These are phyloP conservation scores for Omphaloscelis lunosa DNA, from an alignment of 2,888 invertebrate species.

Conservation along the genomic window DNA sequence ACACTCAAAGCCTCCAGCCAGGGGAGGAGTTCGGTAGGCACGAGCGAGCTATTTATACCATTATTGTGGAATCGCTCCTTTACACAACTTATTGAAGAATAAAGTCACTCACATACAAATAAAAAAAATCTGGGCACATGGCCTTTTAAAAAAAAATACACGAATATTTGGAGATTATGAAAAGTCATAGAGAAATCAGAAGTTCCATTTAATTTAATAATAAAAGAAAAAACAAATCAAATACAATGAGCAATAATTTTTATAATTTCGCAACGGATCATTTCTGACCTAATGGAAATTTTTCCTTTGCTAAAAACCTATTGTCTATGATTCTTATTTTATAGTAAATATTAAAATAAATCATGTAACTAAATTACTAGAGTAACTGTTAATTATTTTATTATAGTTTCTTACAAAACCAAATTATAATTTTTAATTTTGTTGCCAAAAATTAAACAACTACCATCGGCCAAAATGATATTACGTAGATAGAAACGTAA, in stretches of 20 bases:
- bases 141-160: no score
- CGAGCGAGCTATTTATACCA: no score
- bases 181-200: neutral
- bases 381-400: neutral
- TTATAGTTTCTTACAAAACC: neutral
- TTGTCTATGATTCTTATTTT: neutral
- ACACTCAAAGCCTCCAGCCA: no score
- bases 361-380: fast-evolving
- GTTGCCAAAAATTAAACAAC: neutral
- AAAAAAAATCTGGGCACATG: no score
- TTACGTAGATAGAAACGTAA: constrained; percentile 65
- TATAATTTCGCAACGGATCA: neutral
- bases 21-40: no score
- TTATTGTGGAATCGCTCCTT: no score
- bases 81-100: no score
- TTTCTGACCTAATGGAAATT: neutral
- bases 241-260: neutral
- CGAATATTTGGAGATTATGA: neutral
- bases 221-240: no score
- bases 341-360: neutral
- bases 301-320: neutral
- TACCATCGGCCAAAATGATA: no score
- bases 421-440: neutral
- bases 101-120: no score
- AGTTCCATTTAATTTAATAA: no score